Percentiles rank a stretch among this genome's conserved stretches.
These are phyloP conservation scores for Augiades crinisus DNA, from an alignment of 2,888 invertebrate genomes.

Conservation along the genomic window DNA sequence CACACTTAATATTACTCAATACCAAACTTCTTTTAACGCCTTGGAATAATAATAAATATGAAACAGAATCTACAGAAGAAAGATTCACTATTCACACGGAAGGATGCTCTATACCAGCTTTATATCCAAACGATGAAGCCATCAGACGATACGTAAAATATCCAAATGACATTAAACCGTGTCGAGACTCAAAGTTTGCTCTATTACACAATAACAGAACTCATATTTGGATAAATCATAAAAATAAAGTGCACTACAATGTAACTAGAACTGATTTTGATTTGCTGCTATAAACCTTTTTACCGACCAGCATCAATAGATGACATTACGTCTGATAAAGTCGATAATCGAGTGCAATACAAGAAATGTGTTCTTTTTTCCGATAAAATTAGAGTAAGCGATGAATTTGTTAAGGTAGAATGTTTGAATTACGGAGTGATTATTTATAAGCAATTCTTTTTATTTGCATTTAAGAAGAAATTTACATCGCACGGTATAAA, in stretches of 20 bases:
- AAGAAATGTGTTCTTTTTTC: slow-evolving; percentile 65
- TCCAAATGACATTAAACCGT: slow-evolving; percentile 67
- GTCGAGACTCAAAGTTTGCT: slow-evolving; percentile 57
- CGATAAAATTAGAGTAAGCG: slow-evolving; percentile 49
- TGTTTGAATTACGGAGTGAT: slow-evolving; percentile 69
- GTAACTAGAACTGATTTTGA: slow-evolving; percentile 54
- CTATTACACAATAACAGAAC: slow-evolving; percentile 79
- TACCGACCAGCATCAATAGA: slow-evolving; percentile 60
- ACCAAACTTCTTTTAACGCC: slow-evolving; percentile 13
- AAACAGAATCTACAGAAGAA: slow-evolving; percentile 25
- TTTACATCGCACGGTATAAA: slow-evolving; percentile 30
- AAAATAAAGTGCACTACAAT: slow-evolving; percentile 67
- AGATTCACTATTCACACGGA: slow-evolving; percentile 73
- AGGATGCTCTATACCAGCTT: slow-evolving; percentile 83
- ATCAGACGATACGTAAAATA: slow-evolving; percentile 67
- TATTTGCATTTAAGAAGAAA: slow-evolving; percentile 76
- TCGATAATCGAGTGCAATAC: slow-evolving; percentile 62
- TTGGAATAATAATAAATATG: slow-evolving; percentile 12
- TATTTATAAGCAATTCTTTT: slow-evolving; percentile 84
- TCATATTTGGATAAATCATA: slow-evolving; percentile 70
- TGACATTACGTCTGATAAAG: slow-evolving; percentile 47
- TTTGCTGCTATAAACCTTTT: slow-evolving; percentile 82
- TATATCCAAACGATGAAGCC: slow-evolving; percentile 77
- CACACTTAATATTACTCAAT: slow-evolving; percentile 28
- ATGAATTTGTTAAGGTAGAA: slow-evolving; percentile 84